Evolutionary conservation across 37 sponge, comb jelly and placozoan genomes (phyloP), one percentile per base, ranked within the genome.

Genomic region (Diacarnus erythraeanus): DNA sequence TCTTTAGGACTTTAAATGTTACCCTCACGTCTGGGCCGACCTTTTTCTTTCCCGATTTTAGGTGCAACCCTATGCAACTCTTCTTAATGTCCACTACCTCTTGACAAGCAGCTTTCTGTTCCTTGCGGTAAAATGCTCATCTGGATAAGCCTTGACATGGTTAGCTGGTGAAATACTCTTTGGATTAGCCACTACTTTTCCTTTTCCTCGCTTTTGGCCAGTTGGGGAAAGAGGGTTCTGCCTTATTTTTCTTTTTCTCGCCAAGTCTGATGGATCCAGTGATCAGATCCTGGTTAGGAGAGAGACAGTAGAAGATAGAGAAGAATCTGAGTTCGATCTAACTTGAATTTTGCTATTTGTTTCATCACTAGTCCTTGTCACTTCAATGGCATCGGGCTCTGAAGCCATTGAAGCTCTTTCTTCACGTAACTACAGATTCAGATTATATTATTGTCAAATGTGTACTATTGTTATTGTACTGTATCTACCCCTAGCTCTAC

Each of bases 1-100:
- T 40, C n/a, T 69, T 40, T 3, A 85, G 73, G 10, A 79, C 43
- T 25, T 85, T 38, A 41, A 69, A 68, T 33, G 78, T 85, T 56
- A 71, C 73, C 1, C 27, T 23, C 22, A 40, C 59, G 20, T 42
- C 72, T 38, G 40, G 4, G 10, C 22, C 39, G 6, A 72, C 26
- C 64, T 69, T n/a, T 35, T 77, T 18, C 37, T 85, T 85, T 12
- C 78, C 78, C 25, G 81, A 80, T 38, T 78, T 78, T 20, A 69
- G 22, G 34, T 84, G 84, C 15, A 33, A 26, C 25, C 71, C 33
- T 57, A 59, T 31, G 2, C 34, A 38, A 75, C 83, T 83, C 15
- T 71, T 76, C 37, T 72, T 76, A 26, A 47, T 61, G 9, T 57
- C 26, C 72, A 84, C 40, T 56, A 61, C 75, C 71, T 81, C 81